A percentile compares a stretch with the other conserved stretches of the same genome.
Conservation (phyloP, 2,888 invertebrate genomes). For the Pimpla rufipes region DNA sequence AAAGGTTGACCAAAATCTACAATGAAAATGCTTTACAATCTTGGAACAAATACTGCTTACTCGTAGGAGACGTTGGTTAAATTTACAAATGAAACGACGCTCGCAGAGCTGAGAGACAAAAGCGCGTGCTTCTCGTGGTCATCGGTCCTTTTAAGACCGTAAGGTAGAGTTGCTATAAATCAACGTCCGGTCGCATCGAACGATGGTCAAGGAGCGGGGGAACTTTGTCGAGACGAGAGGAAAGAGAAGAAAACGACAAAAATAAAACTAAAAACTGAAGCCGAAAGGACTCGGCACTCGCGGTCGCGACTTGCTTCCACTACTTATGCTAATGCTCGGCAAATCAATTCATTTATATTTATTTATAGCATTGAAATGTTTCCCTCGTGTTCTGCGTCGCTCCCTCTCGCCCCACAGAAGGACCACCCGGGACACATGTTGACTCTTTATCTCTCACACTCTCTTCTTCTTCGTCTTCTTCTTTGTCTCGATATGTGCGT, state of each 20-base stretch:
- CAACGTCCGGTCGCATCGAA: conserved; percentile 74
- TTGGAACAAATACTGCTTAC: too few relatives aligned
- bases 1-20: conserved; percentile 13
- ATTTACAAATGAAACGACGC: conserved; percentile 42
- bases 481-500: too few relatives aligned
- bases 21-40: neutral
- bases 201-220: conserved; percentile 5
- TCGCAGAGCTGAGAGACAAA: conserved; percentile 60
- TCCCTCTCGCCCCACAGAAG: conserved; percentile 69
- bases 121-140: conserved; percentile 65
- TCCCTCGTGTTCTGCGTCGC: conserved; percentile 67
- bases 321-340: conserved; percentile 81
- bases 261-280: neutral
- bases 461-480: too few relatives aligned
- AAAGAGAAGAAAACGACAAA: conserved; percentile 30
- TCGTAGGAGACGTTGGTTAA: too few relatives aligned
- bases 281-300: conserved; percentile 15
- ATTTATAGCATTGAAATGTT: conserved; percentile 82
- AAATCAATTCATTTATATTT: conserved; percentile 83
- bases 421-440: conserved; percentile 77
- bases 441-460: neutral
- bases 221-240: conserved; percentile 6
- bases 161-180: conserved; percentile 77
- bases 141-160: conserved; percentile 75
- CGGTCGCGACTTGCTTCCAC: conserved; percentile 58